Evolutionary conservation across 1,140 invertebrate species (phyloP).

Genomic region (Cydia strobilella): DNA sequence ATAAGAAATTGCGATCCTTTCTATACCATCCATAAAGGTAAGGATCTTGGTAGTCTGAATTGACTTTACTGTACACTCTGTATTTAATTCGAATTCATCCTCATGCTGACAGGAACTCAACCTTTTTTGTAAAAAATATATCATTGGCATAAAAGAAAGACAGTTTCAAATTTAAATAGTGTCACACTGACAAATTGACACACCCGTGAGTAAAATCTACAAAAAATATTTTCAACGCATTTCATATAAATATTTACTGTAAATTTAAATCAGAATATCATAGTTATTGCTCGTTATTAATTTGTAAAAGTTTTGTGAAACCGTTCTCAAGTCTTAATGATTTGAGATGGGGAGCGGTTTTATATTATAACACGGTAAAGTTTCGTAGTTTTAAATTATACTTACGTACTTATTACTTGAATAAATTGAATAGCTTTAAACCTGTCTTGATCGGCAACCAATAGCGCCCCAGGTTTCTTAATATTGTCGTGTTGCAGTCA

Average conservation of each 20-base stretch:
- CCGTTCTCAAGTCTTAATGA: slow-evolving; percentile 38
- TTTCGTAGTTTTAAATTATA: slow-evolving; percentile 27
- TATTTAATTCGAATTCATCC: background rate
- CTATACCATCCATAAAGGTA: no score
- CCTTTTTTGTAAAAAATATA: background rate
- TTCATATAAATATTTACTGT: slow-evolving; percentile 18
- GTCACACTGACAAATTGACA: slow-evolving; percentile 24
- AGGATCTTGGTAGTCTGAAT: background rate
- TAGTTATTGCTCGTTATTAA: slow-evolving; percentile 37
- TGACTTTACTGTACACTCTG: background rate
- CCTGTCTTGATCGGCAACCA: background rate
- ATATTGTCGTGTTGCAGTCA: slow-evolving; percentile 43
- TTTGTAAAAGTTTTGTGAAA: slow-evolving; percentile 41
- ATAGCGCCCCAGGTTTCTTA: background rate
- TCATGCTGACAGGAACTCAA: no score
- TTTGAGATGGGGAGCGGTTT: slow-evolving; percentile 46
- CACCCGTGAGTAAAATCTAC: background rate
- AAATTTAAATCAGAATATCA: background rate
- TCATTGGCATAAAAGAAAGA: slow-evolving; percentile 11
- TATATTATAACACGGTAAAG: slow-evolving; percentile 42
- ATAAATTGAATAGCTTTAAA: background rate
- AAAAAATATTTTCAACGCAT: slow-evolving; percentile 16
- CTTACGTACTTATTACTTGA: slow-evolving; percentile 32
- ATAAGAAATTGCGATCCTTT: no score
- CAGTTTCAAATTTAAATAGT: slow-evolving; percentile 16